Evolutionary conservation across 2,888 invertebrate genomes (phyloP), one percentile per base, ranked within the genome.

Genomic region (Drosophila leonis): DNA sequence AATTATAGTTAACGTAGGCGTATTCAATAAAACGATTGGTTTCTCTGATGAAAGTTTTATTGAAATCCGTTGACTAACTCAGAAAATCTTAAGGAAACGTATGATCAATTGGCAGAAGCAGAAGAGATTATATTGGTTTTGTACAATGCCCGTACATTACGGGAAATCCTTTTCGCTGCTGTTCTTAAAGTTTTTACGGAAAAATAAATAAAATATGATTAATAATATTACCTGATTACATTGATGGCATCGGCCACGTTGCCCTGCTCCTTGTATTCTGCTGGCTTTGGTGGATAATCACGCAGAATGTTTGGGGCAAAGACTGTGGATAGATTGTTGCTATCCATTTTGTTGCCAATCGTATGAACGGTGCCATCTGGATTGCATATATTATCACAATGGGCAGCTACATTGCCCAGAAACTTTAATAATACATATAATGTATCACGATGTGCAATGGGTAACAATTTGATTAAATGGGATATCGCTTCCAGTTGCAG

Each of bases 231-330:
- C 67, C 97, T 95, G 20, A 98, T 95, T 56, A 98, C 97, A 93
- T 97, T 98, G 91, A 98, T 98, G 66, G 98, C 96, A 92, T 98
- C 98, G 49, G 92, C 97, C 97, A 86, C 96, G 96, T 33, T 86
- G 29, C 91, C 85, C 42, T 92, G 90, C 49, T 94, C 93, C 20
- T 48, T 79, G 10, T 56, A 72, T 37, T 75, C 80, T 39, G 61
- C 65, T 9, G 33, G 20, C 27, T 70, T 65, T 67, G 91, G 85
- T 4, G 35, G 12, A 3, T 49, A 49, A n/a, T 65, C 65, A 0
- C 98, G 97, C 62, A 98, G 94, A 86, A 98, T 97, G 90, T 98
- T 98, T 0, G 98, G 98, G 2, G 98, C 98, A 93, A 98, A 98
- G 42, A 98, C 95, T 0, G 98, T 98, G 0, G 98, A 98, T 74